These are phyloP conservation scores for Synanceia verrucosa DNA, from an alignment of 2,797 vertebrate genomes.

Conservation along the genomic window DNA sequence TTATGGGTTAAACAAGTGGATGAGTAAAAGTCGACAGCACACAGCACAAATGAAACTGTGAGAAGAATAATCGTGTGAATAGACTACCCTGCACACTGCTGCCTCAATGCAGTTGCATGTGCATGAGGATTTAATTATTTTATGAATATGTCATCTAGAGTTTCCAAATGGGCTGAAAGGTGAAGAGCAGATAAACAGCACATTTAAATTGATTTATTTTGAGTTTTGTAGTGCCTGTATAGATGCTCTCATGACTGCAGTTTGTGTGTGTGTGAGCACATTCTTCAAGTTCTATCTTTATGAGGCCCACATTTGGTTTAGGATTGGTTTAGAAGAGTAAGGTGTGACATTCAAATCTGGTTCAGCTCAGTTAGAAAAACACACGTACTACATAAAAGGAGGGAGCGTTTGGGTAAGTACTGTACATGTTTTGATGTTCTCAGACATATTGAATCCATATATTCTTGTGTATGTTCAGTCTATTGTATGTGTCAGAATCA, in stretches of 20 bases:
- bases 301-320: neutral
- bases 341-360: neutral
- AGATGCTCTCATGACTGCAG: neutral
- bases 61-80: conserved; percentile 12
- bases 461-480: conserved; percentile 5
- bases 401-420: neutral
- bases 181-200: conserved; percentile 33
- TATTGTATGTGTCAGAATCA: conserved; percentile 14
- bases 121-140: conserved; percentile 31
- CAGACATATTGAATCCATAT: conserved; percentile 3
- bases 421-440: neutral
- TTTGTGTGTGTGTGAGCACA: neutral
- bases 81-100: conserved; percentile 2
- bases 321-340: neutral
- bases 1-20: conserved; percentile 1
- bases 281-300: neutral
- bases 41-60: conserved; percentile 11
- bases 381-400: neutral
- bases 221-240: neutral
- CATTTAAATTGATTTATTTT: conserved; percentile 46
- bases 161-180: conserved; percentile 38
- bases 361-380: conserved; percentile 7
- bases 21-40: conserved; percentile 24
- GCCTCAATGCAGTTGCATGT: no score
- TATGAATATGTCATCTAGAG: conserved; percentile 35